Evolutionary conservation across 2,797 vertebrate species (phyloP).

Genomic region (Ceyx erithaca): DNA sequence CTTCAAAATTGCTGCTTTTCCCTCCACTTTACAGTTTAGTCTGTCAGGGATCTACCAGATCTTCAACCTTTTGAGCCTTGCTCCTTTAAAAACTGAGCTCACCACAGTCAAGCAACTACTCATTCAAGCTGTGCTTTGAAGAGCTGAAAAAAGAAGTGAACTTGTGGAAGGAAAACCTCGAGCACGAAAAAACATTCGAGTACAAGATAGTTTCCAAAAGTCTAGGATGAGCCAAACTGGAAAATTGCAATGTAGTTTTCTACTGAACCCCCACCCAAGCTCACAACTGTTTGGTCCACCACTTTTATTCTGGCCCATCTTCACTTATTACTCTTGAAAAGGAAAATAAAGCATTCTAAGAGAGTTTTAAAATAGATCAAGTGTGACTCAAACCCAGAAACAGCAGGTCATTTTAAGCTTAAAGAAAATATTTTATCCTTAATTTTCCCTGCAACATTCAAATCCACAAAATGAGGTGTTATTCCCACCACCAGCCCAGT

Average conservation of each 20-base stretch:
- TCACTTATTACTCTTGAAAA: slow-evolving; percentile 17
- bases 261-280: not conserved
- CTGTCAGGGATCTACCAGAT: not conserved
- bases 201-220: not conserved
- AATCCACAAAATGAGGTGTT: slow-evolving; percentile 46
- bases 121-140: not conserved
- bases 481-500: not conserved
- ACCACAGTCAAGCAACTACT: not conserved
- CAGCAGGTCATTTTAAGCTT: not conserved
- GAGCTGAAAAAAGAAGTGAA: not conserved
- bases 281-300: not conserved
- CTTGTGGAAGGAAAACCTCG: not conserved
- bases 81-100: not conserved
- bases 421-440: not conserved
- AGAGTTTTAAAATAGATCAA: slow-evolving; percentile 14
- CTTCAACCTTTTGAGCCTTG: not conserved
- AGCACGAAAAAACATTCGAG: not conserved
- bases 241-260: not conserved
- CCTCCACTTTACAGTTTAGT: not conserved
- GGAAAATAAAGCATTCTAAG: not conserved
- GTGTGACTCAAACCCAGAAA: slow-evolving; percentile 5
- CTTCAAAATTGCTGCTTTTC: not conserved
- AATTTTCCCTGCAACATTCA: not conserved
- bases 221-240: not conserved
- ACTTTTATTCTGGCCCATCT: slow-evolving; percentile 2